Base-by-base conservation (phyloP, 2,113 vertebrate genomes). In the Hydrochoerus hydrochaeris region DNA sequence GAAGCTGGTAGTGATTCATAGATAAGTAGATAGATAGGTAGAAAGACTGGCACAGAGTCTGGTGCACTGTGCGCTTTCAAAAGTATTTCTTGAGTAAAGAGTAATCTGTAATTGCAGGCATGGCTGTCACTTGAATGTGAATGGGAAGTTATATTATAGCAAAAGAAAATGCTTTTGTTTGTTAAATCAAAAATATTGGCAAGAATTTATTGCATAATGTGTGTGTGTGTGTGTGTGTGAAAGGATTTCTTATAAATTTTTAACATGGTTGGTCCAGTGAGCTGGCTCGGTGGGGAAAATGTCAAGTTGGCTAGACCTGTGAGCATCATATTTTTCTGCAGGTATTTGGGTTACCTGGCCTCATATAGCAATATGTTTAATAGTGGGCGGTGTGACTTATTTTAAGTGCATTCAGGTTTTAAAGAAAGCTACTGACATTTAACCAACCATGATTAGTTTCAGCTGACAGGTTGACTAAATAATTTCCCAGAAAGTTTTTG, bases 381-480 rank as follows among this genome's bases (percentile, higher is more conserved):
- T 41, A 30, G 30, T 63, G 35, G 24, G 41, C 22, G 54, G 17
- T 84, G 35, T 54, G 24, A 35, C 73, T 93, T 95, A 35, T 92
- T 96, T 92, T 93, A 71, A 88, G 44, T 86, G 81, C 49, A 89
- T 85, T 86, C n/a, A 60, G 28, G 63, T 60, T 97, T 95, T 88
- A 80, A 90, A 71, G 38, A 82, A 87, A 94, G 22, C 22, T 60
- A 20, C 9, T 41, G 92, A 26, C 22, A 88, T 30, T 96, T 96
- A 96, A 78, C 58, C 84, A 95, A 69, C 30, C 41, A 44, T 73
- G 38, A 90, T 96, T 46, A 69, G 41, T 46, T 44, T 96, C 35
- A 38, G 87, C 26, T 97, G 91, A 94, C 95, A 96, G 81, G 46
- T 32, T 96, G 49, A 82, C 63, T 95, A 80, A 97, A 58, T 82